Percentiles rank a stretch among this genome's conserved stretches.
These are phyloP conservation scores for Anguilla megastoma DNA, from an alignment of 2,797 vertebrate species.

Conservation along the genomic window DNA sequence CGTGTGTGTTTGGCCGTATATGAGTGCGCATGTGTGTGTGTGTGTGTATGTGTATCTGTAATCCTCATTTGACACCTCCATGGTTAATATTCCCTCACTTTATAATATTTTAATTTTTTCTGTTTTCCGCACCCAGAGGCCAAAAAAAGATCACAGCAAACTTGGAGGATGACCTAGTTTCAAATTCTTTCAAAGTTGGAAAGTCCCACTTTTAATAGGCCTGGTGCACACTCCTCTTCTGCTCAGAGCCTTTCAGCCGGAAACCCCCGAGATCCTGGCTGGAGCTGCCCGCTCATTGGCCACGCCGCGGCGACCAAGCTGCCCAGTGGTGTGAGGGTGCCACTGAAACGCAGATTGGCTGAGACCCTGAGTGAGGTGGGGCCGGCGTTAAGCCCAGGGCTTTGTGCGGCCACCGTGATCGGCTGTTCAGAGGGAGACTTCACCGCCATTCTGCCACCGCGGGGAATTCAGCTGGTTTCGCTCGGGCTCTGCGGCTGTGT, in stretches of 20 bases:
- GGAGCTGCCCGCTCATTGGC: conserved; percentile 28
- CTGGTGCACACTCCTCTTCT: neutral
- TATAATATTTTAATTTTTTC: conserved; percentile 37
- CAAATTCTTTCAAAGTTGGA: conserved; percentile 60
- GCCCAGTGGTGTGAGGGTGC: neutral
- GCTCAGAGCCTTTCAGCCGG: neutral
- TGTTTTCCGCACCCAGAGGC: conserved; percentile 35
- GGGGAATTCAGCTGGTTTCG: neutral
- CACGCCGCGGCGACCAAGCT: neutral
- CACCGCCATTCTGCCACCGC: neutral
- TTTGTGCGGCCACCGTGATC: neutral
- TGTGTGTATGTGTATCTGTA: neutral
- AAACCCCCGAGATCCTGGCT: conserved; percentile 14
- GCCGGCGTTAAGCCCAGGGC: neutral
- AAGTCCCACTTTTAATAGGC: conserved; percentile 57
- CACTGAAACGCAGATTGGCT: neutral
- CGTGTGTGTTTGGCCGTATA: neutral
- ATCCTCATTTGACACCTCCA: neutral
- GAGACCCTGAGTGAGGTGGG: neutral
- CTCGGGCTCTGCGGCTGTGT: neutral
- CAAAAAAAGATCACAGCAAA: conserved; percentile 43
- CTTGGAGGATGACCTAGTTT: conserved; percentile 68
- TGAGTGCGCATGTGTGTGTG: neutral
- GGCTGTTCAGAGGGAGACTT: neutral
- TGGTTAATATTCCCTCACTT: conserved; percentile 37